Base-by-base conservation (phyloP, 2,113 vertebrate genomes). In the Chlorodrepanis virens region DNA sequence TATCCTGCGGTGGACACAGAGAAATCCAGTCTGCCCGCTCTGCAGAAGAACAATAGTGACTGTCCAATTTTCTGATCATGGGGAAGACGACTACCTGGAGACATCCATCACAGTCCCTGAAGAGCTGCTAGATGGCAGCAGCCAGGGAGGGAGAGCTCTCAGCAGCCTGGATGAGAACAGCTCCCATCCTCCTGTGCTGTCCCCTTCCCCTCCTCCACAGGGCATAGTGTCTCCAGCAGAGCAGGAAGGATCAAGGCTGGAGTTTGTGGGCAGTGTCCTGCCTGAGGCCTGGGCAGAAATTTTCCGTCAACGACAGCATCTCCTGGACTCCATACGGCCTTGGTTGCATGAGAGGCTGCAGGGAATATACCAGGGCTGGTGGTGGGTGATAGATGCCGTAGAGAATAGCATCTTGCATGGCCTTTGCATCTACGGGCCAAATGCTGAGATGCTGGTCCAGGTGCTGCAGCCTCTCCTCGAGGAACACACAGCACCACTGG, bases 321-420 rank as follows among this genome's bases (percentile, higher is more conserved):
- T 76, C 18, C 40, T 90, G 40, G 35, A 83, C 12, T 56, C 63
- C 0, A 1, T 83, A 18, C 0, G 2, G 54, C 4, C 5, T 19
- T 69, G 79, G 87, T 70, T 83, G 40, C 8, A 2, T 44, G 37
- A 61, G 54, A 83, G 54, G 31, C 25, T 83, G 67, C 10, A 44
- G 37, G 16, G 6, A 44, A 52, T 83, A 37, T 61, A 31, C 39
- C 25, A 8, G 31, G 20, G 47, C 33, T 13, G 25, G 8, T 53
- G 80, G 67, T 83, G 67, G 56, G 25, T 71, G 56, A 31, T 44
- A 24, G 56, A 83, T 5, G 45, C 24, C 37, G 5, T 35, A 70
- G 54, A 70, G 45, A 70, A 45, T 45, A 20, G 19, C 25, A 83
- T 35, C 37, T 8, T 83, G 25, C 80, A 71, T 9, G 25, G 47